Base-by-base conservation (phyloP, 2,797 vertebrate genomes). In the Siniperca undulata region DNA sequence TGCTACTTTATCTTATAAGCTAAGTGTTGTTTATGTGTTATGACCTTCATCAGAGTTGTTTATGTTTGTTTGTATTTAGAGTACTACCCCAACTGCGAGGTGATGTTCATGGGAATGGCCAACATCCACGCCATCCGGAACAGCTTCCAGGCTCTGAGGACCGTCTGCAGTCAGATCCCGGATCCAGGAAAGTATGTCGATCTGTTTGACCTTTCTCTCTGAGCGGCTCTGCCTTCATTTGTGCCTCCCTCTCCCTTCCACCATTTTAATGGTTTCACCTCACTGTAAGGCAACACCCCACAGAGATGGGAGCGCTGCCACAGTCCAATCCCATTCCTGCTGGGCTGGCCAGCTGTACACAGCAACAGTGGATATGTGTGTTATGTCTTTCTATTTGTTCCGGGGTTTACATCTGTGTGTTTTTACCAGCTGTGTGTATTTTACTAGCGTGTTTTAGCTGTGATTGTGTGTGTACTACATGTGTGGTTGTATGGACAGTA, bases 61-160 rank as follows among this genome's bases (percentile, higher is more conserved):
- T 81, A 0, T 83, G 11, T 83, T 27, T 79, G 40, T 92, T 36
- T 92, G 52, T 91, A 19, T 81, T 68, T 65, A 99, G 99, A 99
- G 90, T 99, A 99, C 94, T 99, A 99, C 84, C 98, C 98, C 1
- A 99, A 99, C 94, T 99, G 99, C 74, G 99, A 99, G 93, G 98
- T 99, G 0, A 97, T 98, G 89, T 99, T 99, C 91, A 99, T 99
- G 99, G 98, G 98, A 84, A 99, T 99, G 99, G 99, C 99, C 84
- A 99, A 99, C 93, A 99, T 99, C 94, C 99, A 99, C 46, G 97
- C 98, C 89, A 99, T 99, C 90, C 95, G 99, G 46, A 99, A 99
- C 94, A 99, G 98, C 83, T 99, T 99, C 95, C 98, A 99, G 91
- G 98, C 98, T 46, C 95, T 99, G 67, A 96, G 97, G 67, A 95